These are phyloP conservation scores for Cosmia pyralina DNA, from an alignment of 2,888 invertebrate species.

Conservation along the genomic window DNA sequence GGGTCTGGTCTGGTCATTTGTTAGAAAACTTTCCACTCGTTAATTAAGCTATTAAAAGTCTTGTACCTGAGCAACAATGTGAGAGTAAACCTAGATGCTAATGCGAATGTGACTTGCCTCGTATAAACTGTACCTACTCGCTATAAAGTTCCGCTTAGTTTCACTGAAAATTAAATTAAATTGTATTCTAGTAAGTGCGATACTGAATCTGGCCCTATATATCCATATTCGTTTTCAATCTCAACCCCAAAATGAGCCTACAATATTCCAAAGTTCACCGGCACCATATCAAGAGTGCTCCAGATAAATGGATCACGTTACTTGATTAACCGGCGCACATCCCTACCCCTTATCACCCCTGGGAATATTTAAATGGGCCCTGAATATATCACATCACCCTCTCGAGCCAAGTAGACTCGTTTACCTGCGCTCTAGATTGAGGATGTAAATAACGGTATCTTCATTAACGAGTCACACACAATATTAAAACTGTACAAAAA, in stretches of 20 bases:
- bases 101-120: constrained; percentile 49
- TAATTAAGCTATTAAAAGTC: constrained; percentile 66
- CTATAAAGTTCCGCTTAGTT: neutral
- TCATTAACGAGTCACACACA: constrained; percentile 79
- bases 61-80: constrained; percentile 57
- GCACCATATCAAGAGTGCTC: constrained; percentile 88
- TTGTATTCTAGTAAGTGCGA: neutral
- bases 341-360: constrained; percentile 88
- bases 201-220: constrained; percentile 8
- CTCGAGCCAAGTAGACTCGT: constrained; percentile 78
- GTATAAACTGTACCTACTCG: constrained; percentile 15
- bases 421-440: constrained; percentile 85
- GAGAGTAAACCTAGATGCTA: constrained; percentile 51
- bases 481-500: constrained; percentile 69
- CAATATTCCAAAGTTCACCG: constrained; percentile 87
- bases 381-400: constrained; percentile 89
- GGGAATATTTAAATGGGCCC: constrained; percentile 90
- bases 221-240: constrained; percentile 70
- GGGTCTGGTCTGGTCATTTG: constrained; percentile 53
- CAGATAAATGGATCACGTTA: constrained; percentile 90
- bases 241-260: constrained; percentile 80
- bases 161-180: constrained; percentile 10
- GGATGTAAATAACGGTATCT: constrained; percentile 83
- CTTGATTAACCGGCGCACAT: constrained; percentile 89
- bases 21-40: constrained; percentile 61